Evolutionary conservation across 2,113 vertebrate species (phyloP).

Genomic region (Lathamus discolor): DNA sequence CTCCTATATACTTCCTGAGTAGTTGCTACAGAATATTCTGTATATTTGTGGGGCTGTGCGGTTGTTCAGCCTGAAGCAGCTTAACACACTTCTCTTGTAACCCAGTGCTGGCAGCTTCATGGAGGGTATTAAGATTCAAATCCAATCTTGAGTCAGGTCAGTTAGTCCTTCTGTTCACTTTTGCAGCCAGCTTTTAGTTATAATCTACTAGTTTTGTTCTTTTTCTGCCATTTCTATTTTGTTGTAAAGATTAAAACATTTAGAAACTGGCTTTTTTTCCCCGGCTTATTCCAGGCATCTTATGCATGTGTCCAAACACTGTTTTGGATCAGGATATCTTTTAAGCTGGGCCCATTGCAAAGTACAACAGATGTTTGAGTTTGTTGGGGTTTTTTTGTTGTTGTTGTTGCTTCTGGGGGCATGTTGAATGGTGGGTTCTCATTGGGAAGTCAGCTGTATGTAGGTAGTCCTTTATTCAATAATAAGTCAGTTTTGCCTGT

Average conservation of each 20-base stretch:
- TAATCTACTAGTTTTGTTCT: background rate
- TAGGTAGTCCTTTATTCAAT: background rate
- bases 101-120: background rate
- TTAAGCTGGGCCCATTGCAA: background rate
- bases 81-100: background rate
- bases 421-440: background rate
- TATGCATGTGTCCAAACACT: background rate
- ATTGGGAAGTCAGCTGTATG: background rate
- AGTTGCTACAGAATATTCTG: background rate
- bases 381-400: background rate
- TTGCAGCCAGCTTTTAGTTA: background rate
- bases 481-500: background rate
- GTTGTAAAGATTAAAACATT: background rate
- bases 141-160: background rate
- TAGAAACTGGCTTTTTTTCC: background rate
- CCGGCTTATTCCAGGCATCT: background rate
- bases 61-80: background rate
- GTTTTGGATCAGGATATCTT: background rate
- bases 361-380: background rate
- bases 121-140: slow-evolving; percentile 8
- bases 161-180: slow-evolving; percentile 46
- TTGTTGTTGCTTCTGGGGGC: background rate
- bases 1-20: background rate
- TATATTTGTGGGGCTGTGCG: background rate
- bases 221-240: background rate